A percentile compares a stretch with the other conserved stretches of the same genome.
Evolutionary conservation across 2,888 invertebrate species (phyloP).

Genomic region (Volucella inflata): DNA sequence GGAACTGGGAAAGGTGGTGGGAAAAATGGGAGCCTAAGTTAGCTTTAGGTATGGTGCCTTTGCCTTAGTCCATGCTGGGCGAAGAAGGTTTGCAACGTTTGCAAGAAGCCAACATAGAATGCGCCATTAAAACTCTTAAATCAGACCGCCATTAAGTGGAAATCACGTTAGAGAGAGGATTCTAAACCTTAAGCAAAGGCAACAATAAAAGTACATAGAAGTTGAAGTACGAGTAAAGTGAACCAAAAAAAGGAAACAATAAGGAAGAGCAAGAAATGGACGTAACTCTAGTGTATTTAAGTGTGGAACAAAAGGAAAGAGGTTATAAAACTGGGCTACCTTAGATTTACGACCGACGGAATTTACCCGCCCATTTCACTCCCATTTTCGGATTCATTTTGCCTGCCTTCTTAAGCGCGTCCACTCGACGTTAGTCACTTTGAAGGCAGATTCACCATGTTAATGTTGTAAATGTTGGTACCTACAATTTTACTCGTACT

Average conservation of each 20-base stretch:
- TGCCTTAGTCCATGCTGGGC: conserved; percentile 12
- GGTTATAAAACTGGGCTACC: conserved; percentile 73
- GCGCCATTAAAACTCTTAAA: conserved; percentile 72
- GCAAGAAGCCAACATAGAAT: conserved; percentile 66
- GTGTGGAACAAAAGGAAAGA: conserved; percentile 58
- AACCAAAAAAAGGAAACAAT: conserved; percentile 9
- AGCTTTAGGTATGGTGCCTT: background rate
- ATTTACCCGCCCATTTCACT: conserved; percentile 63
- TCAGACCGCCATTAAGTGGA: conserved; percentile 74
- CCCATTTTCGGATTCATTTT: conserved; percentile 57
- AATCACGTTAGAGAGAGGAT: conserved; percentile 64
- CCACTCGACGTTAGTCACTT: conserved; percentile 58
- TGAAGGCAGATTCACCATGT: conserved; percentile 17
- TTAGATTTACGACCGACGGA: conserved; percentile 69
- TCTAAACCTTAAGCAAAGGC: conserved; percentile 9
- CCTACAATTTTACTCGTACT: no score
- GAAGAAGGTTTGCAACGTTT: conserved; percentile 56
- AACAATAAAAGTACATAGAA: background rate
- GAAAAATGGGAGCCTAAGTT: conserved; percentile 13
- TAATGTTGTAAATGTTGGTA: background rate
- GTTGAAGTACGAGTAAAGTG: background rate
- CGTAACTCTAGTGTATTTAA: conserved; percentile 44
- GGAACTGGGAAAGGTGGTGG: no score
- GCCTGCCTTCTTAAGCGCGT: conserved; percentile 32
- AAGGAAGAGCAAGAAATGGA: conserved; percentile 35